Conservation (phyloP, 35 echinoderm and acorn worm genomes). For the Strongylocentrotus purpuratus region DNA sequence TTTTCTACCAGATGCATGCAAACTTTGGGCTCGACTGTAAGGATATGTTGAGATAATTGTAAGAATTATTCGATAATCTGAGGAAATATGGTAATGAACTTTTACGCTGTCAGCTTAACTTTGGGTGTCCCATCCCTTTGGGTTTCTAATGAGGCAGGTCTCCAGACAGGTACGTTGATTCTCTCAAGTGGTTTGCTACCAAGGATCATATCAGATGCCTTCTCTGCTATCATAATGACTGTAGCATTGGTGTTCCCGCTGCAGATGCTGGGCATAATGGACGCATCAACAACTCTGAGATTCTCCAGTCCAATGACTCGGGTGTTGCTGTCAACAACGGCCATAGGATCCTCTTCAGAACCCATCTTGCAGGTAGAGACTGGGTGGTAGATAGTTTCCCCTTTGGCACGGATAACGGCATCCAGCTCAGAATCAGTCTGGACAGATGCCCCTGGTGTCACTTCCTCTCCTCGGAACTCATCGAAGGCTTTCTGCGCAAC, state of each 20-base stretch:
- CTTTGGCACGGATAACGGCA: conserved; percentile 66
- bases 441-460: conserved; percentile 69
- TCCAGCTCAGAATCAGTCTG: conserved; percentile 79
- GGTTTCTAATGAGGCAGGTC: conserved; percentile 74
- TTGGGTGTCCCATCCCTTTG: conserved; percentile 48
- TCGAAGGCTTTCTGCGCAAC: conserved; percentile 86
- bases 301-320: conserved; percentile 80
- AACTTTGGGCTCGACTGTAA: too few relatives aligned
- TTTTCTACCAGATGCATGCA: too few relatives aligned
- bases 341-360: conserved; percentile 82
- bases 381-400: conserved; percentile 88
- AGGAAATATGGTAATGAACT: too few relatives aligned
- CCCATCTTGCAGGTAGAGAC: conserved; percentile 95
- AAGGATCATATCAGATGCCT: conserved; percentile 87
- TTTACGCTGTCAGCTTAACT: background rate
- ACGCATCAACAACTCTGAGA: conserved; percentile 90
- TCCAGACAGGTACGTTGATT: conserved; percentile 69
- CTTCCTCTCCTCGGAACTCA: conserved; percentile 72
- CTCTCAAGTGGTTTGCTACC: conserved; percentile 64
- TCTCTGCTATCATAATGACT: conserved; percentile 95
- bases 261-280: conserved; percentile 90
- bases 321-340: conserved; percentile 80
- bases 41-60: too few relatives aligned
- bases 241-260: conserved; percentile 88
- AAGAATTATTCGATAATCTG: too few relatives aligned